A percentile compares a stretch with the other conserved stretches of the same genome.
Evolutionary conservation across 2,797 vertebrate genomes (phyloP).

Genomic region (Ficedula albicollis): DNA sequence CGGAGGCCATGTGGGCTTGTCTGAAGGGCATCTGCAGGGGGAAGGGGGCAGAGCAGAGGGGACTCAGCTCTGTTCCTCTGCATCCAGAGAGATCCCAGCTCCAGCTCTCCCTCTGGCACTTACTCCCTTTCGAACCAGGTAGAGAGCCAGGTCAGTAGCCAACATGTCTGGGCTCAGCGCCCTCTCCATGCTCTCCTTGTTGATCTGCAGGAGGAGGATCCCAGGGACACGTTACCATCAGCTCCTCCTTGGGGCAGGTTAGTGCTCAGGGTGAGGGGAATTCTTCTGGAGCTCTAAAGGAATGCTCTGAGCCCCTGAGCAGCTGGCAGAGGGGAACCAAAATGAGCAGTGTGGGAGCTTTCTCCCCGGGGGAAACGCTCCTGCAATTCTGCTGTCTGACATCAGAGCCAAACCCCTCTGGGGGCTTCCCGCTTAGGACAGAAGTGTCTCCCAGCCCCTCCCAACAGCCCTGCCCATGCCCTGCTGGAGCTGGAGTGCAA

Average conservation of each 20-base stretch:
- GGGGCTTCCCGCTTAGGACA: background rate
- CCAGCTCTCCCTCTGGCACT: conserved; percentile 48
- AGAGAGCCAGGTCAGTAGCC: conserved; percentile 91
- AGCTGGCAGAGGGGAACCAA: background rate
- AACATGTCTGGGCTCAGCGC: conserved; percentile 92
- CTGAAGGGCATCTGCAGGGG: conserved; percentile 88
- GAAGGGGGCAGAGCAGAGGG: background rate
- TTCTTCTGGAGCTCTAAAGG: background rate
- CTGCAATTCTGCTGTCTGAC: background rate
- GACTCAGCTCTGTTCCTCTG: background rate
- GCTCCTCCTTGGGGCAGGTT: rapidly evolving
- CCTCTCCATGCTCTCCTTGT: conserved; percentile 84
- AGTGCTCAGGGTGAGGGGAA: background rate
- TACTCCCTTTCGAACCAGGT: conserved; percentile 93
- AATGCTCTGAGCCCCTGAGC: background rate
- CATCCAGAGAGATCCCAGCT: background rate
- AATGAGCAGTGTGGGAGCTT: background rate
- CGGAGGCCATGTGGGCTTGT: conserved; percentile 87
- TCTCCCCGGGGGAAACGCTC: background rate
- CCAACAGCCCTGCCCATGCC: background rate
- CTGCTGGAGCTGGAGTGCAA: background rate
- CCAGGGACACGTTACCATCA: background rate
- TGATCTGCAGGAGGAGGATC: conserved; percentile 77
- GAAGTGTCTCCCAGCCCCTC: background rate
- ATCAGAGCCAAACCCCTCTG: background rate